Base-by-base conservation (phyloP, 2,113 vertebrate genomes). In the Carassius gibelio region DNA sequence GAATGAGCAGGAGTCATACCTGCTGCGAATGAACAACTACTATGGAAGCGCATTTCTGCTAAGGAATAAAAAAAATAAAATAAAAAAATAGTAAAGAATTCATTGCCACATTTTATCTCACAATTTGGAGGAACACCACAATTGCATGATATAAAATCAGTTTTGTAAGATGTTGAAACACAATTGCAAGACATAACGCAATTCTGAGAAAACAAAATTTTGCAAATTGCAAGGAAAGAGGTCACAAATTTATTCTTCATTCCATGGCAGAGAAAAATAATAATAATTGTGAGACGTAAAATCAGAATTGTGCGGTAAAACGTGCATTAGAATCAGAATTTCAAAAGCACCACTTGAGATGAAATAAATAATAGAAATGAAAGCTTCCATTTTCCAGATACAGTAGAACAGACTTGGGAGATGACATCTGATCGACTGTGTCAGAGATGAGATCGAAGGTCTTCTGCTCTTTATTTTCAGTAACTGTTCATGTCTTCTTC, bases 401-500 rank as follows among this genome's bases (percentile, higher is more conserved):
- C 8, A 23, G 14, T 5, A 13, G 14, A 59, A 82, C 15, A 71
- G 81, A 55, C 30, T 71, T n/a, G 10, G 14, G 69, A 50, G 26
- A 59, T 19, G 23, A 26, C 64, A 34, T 68, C n/a, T 45, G 42
- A 45, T 48, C 30, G 36, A 72, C 15, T 57, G 10, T 62, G 15
- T 68, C 36, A 30, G 50, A 72, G 14, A 50, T 55, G 45, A 57
- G 26, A 21, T 57, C 13, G 34, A 83, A 21, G 7, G 26, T 75
- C 0, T 15, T 61, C 34, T 11, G n/a, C 15, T 21, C 36, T 38
- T 48, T 48, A 11, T 48, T 71, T 64, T 88, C 30, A 87, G 8
- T 87, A 71, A 19, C 0, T 23, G 1, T 87, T 76, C 26, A 80
- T 85, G 30, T 86, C 83, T 1, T 91, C 91, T 17, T 97, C 96